These are phyloP conservation scores for Nannospalax galili DNA, from an alignment of 2,113 vertebrate genomes.

Conservation along the genomic window DNA sequence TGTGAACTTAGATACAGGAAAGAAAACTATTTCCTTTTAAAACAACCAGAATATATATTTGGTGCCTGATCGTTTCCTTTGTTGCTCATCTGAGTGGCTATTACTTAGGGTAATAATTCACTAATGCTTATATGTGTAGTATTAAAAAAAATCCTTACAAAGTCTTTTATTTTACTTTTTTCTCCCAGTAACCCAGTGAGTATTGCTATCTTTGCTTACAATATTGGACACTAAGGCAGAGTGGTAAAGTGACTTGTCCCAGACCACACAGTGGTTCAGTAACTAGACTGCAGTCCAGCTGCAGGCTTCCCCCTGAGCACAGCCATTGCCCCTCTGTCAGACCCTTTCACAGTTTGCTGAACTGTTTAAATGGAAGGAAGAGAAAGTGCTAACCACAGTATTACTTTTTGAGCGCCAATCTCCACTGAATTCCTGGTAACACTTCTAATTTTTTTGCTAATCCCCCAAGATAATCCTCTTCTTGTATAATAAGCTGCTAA, in stretches of 20 bases:
- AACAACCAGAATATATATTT: slow-evolving; percentile 34
- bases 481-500: not conserved
- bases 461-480: not conserved
- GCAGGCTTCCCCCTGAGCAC: not conserved
- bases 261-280: not conserved
- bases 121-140: not conserved
- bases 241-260: not conserved
- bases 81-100: not conserved
- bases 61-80: not conserved
- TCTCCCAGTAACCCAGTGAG: not conserved
- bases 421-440: not conserved
- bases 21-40: slow-evolving; percentile 60
- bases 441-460: slow-evolving; percentile 16
- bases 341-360: not conserved
- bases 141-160: not conserved
- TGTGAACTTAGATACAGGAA: slow-evolving; percentile 52
- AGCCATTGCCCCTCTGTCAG: not conserved
- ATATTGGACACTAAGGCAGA: not conserved
- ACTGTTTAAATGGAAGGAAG: not conserved
- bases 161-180: not conserved
- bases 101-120: not conserved
- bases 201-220: not conserved
- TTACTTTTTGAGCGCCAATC: not conserved
- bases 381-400: not conserved
- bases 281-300: not conserved